Base-by-base conservation (phyloP, 2,888 invertebrate genomes). In the Entomobrya proxima region DNA sequence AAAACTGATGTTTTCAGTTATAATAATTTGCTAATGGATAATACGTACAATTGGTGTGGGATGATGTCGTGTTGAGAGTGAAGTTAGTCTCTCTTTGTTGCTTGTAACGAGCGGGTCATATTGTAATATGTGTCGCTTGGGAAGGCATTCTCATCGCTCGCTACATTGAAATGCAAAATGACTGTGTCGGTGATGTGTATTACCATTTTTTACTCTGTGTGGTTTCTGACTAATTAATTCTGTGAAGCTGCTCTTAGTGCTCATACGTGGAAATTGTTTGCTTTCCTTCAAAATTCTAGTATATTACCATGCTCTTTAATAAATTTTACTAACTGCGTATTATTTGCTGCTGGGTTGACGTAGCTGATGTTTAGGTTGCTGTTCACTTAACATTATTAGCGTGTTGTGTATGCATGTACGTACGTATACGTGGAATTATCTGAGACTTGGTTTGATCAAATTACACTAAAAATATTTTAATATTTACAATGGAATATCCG, bases 21-120 rank as follows among this genome's bases (percentile, higher is more conserved):
- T 15, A n/a, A n/a, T n/a, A 40, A 35, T 77, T 77, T 77, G n/a
- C 77, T 77, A 77, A 77, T 77, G 77, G 55, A 32, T 50, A 18
- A 24, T 27, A 24, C 30, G 21, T 64, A 64, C 35, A 35, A 35
- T 64, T 32, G 15, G 64, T 67, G 67, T 67, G 40, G 35, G 72
- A 55, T 47, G 50, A 50, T 67, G 64, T 32, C 67, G 50, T 79
- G n/a, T n/a, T n/a, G n/a, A n/a, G 67, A 67, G 15, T 67, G 44
- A 79, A 40, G 35, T 79, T 79, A 79, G 78, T 79, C 50, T n/a
- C 67, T 67, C 32, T 79, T 67, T 67, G 78, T 50, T 67, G 50
- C 27, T 79, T 64, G 67, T 30, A 67, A 44, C 40, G 78, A 79
- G 30, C 30, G 44, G 78, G 61, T 67, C 61, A 30, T 76, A 55